These are phyloP conservation scores for Dufourea novaeangliae DNA, from an alignment of 1,140 invertebrate genomes.

Conservation along the genomic window DNA sequence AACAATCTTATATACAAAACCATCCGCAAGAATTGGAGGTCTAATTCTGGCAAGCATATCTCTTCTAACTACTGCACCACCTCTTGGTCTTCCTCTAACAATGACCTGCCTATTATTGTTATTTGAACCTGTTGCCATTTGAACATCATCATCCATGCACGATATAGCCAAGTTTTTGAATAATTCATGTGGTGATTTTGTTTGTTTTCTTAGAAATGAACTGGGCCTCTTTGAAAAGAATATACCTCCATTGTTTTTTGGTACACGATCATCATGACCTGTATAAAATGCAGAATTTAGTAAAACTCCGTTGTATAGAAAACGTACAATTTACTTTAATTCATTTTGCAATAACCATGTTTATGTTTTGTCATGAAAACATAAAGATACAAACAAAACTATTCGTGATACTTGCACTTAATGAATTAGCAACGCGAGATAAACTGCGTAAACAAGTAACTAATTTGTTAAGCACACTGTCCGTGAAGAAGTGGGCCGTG, in stretches of 20 bases:
- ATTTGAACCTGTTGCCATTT: conserved; percentile 61
- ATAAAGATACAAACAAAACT: no score
- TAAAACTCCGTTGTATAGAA: no score
- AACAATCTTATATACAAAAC: conserved; percentile 85
- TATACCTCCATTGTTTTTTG: conserved; percentile 32
- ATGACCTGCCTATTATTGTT: conserved; percentile 65
- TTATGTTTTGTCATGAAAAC: no score
- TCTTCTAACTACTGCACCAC: conserved; percentile 51
- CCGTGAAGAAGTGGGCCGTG: background rate
- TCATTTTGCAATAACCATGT: no score
- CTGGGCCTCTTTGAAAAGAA: conserved; percentile 54
- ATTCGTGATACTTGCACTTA: no score
- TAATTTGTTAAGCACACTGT: background rate
- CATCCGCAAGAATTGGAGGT: conserved; percentile 52
- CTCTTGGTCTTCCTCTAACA: conserved; percentile 41
- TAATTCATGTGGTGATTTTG: conserved; percentile 4
- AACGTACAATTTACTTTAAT: no score
- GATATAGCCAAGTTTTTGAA: conserved; percentile 3
- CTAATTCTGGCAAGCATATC: background rate
- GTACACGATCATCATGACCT: conserved; percentile 71
- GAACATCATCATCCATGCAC: conserved; percentile 69
- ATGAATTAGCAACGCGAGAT: no score
- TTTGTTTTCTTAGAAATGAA: conserved; percentile 71
- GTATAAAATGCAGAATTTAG: background rate
- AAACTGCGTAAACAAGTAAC: no score